phyloP scores from a whole-genome alignment of 2,113 vertebrate species.

The Sinocyclocheilus rhinocerous region DNA sequence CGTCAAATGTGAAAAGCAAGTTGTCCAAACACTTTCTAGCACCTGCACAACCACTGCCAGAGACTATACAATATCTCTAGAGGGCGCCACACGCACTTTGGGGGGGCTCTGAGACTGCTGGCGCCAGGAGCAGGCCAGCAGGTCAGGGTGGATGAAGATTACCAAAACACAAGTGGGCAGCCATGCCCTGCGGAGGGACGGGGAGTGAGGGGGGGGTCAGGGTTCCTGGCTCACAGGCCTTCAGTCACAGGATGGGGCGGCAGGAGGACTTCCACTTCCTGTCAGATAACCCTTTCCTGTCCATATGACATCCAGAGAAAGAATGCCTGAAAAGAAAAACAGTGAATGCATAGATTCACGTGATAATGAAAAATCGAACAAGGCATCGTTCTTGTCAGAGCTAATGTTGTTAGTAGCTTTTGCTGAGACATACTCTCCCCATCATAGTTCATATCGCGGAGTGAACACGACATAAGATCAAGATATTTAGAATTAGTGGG shows the following conservation, averaged over 20 bases:
- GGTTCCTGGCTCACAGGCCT: conserved; percentile 71
- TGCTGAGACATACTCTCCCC: neutral
- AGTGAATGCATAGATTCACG: neutral
- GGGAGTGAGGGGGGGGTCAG: conserved; percentile 60
- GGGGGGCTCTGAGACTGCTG: conserved; percentile 73
- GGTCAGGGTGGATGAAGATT: conserved; percentile 79
- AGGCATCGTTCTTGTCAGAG: neutral
- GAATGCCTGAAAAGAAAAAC: conserved; percentile 36
- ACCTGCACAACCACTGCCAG: neutral
- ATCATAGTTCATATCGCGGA: neutral
- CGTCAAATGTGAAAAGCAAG: neutral
- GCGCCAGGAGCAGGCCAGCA: conserved; percentile 78
- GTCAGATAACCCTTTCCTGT: conserved; percentile 77
- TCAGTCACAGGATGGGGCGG: conserved; percentile 71
- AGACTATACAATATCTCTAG: neutral
- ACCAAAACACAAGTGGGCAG: conserved; percentile 78
- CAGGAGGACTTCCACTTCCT: conserved; percentile 75
- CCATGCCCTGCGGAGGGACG: conserved; percentile 59
- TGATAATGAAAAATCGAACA: conserved; percentile 7
- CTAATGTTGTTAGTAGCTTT: neutral
- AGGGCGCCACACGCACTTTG: neutral
- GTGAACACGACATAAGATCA: conserved; percentile 3
- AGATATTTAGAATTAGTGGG: conserved; percentile 1
- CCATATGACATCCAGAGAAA: conserved; percentile 68
- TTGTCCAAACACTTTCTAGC: neutral